Evolutionary conservation across 2,113 vertebrate species (phyloP).

Genomic region (Tringa solitaria): DNA sequence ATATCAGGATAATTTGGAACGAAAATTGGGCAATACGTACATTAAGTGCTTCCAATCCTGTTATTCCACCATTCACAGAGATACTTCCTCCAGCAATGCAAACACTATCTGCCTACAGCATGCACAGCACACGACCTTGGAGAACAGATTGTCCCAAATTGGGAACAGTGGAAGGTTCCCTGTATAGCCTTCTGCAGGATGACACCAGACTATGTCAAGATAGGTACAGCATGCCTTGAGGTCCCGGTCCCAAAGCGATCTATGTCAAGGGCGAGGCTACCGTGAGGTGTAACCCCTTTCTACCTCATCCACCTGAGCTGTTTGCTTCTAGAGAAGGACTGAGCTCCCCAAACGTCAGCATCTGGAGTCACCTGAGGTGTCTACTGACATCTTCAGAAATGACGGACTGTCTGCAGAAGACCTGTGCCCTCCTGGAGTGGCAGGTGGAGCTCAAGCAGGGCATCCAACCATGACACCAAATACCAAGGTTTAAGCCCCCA

Average conservation of each 20-base stretch:
- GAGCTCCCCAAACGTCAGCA: not conserved
- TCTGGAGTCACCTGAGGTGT: not conserved
- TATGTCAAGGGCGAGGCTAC: accelerated
- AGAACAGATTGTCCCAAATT: not conserved
- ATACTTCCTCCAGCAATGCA: not conserved
- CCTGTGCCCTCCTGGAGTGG: not conserved
- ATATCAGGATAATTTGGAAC: not conserved
- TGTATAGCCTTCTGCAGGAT: not conserved
- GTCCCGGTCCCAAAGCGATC: not conserved
- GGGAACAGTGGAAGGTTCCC: not conserved
- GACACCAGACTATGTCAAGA: not conserved
- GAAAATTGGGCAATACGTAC: not conserved
- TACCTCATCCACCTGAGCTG: not conserved
- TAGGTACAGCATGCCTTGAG: not conserved
- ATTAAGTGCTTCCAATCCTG: not conserved
- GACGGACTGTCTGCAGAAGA: not conserved
- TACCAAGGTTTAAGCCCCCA: not conserved
- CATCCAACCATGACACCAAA: not conserved
- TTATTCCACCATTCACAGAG: not conserved
- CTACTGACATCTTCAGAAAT: not conserved
- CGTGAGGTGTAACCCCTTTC: not conserved
- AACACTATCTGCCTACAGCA: not conserved
- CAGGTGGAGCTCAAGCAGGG: not conserved
- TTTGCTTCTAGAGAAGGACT: not conserved
- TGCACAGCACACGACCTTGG: not conserved